Evolutionary conservation across 2,888 invertebrate genomes (phyloP).

Genomic region (Alviniconcha strummeri): DNA sequence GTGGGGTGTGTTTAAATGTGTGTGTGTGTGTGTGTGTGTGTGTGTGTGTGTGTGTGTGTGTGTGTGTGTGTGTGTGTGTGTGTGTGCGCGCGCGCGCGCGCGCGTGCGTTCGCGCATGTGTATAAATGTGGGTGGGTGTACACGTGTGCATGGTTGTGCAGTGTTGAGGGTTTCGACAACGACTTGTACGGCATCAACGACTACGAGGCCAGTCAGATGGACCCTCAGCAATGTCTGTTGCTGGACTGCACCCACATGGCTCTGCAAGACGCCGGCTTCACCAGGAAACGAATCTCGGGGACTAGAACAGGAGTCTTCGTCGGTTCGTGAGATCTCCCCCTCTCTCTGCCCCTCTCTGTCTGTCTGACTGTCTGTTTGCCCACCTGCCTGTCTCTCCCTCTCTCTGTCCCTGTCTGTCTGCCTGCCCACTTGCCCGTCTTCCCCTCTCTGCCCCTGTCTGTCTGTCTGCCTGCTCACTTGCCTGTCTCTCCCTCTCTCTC

Average conservation of each 20-base stretch:
- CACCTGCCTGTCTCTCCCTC: too few relatives aligned
- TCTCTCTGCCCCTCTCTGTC: too few relatives aligned
- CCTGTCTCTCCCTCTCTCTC: too few relatives aligned
- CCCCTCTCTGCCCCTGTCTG: too few relatives aligned
- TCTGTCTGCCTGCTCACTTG: too few relatives aligned
- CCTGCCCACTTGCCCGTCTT: too few relatives aligned
- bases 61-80: not conserved
- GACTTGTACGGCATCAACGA: slow-evolving; percentile 42
- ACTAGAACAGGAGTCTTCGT: slow-evolving; percentile 35
- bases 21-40: not conserved
- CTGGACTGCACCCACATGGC: slow-evolving; percentile 40
- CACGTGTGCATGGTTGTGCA: not conserved
- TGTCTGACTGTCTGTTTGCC: too few relatives aligned
- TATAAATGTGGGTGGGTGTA: not conserved
- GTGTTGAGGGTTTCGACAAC: slow-evolving; percentile 33
- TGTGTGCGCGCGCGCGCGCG: not conserved
- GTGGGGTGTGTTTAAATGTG: not conserved
- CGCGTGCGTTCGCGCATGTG: not conserved
- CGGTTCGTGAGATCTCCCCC: slow-evolving; percentile 1
- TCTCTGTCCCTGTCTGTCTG: too few relatives aligned
- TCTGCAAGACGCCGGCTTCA: slow-evolving; percentile 36
- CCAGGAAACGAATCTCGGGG: slow-evolving; percentile 28
- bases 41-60: not conserved
- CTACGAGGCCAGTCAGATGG: slow-evolving; percentile 38
- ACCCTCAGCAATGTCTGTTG: slow-evolving; percentile 43